A percentile compares a stretch with the other conserved stretches of the same genome.
Conservation (phyloP, 1,140 invertebrate species). For the Bathynomus jamesi region DNA sequence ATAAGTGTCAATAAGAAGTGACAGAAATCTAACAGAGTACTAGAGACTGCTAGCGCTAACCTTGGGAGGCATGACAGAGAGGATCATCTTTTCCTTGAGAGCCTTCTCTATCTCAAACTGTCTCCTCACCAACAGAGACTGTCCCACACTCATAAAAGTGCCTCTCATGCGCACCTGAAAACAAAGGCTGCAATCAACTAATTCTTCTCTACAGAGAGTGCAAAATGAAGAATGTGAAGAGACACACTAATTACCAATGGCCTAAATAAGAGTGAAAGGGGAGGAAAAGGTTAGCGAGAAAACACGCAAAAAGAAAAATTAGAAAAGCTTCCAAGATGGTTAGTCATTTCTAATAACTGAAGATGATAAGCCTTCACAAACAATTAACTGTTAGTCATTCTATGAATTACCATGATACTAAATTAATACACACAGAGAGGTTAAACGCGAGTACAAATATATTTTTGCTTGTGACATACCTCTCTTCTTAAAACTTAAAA, state of each 20-base stretch:
- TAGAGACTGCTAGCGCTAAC: no score
- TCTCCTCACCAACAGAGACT: conserved; percentile 73
- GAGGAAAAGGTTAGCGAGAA: conserved; percentile 2
- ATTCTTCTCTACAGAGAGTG: background rate
- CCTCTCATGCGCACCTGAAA: conserved; percentile 70
- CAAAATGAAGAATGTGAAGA: background rate
- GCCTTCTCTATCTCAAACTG: conserved; percentile 89
- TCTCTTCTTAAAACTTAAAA: background rate
- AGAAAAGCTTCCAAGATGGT: background rate
- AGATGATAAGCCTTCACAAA: background rate
- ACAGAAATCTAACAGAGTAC: no score
- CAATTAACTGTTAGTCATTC: background rate
- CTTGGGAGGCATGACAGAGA: conserved; percentile 68
- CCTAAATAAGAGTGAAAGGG: background rate
- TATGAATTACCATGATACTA: background rate
- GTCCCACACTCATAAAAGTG: conserved; percentile 94
- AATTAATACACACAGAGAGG: background rate
- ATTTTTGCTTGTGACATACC: background rate
- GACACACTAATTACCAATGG: background rate
- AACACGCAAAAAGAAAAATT: conserved; percentile 23
- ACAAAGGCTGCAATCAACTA: background rate
- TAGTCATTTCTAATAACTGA: background rate
- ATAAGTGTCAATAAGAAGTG: no score
- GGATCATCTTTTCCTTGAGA: conserved; percentile 94
- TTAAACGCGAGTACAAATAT: background rate